Evolutionary conservation across 2,113 vertebrate species (phyloP), one percentile per base, ranked within the genome.

Genomic region (Isurus oxyrinchus): DNA sequence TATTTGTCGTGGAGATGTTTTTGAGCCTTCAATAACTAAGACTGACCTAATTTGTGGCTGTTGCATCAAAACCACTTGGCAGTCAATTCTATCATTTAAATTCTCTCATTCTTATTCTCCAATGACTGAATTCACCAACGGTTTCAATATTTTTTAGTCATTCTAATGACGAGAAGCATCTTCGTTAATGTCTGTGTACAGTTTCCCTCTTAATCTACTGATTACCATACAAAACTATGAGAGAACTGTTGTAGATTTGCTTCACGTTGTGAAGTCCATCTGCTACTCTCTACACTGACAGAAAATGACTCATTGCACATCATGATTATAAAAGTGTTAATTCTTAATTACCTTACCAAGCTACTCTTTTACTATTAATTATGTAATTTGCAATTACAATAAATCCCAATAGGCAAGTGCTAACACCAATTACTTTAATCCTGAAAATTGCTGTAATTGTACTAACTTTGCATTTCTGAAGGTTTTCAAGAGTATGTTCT

Each of bases 361-460:
- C 21, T 40, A 25, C 19, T 63, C 19, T 63, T 57, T 44, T 40
- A 66, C n/a, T 49, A 94, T 94, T 94, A 94, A 94, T 94, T 94
- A 94, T n/a, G 19, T 59, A 93, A 93, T 35, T 21, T 61, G 21
- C 61, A 94, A 94, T 94, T 94, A 94, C 59, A 94, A 94, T 94
- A 63, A 94, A 63, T 63, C 90, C 90, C 90, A 63, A 94, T 40
- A 44, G 90, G 59, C 59, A 94, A 40, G 35, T 66, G 14, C n/a
- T 63, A 94, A 66, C 35, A 94, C 35, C 19, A 63, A 19, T 90
- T 63, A 94, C 25, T 40, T 94, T 61, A 63, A 63, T 40, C 59
- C n/a, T 63, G 59, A n/a, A 94, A 63, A 25, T 40, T 63, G 59
- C 57, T 25, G 59, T 66, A 63, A 93, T 93, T 94, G 59, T n/a